phyloP scores from a whole-genome alignment of 2,113 vertebrate species.

The Chionis minor region DNA sequence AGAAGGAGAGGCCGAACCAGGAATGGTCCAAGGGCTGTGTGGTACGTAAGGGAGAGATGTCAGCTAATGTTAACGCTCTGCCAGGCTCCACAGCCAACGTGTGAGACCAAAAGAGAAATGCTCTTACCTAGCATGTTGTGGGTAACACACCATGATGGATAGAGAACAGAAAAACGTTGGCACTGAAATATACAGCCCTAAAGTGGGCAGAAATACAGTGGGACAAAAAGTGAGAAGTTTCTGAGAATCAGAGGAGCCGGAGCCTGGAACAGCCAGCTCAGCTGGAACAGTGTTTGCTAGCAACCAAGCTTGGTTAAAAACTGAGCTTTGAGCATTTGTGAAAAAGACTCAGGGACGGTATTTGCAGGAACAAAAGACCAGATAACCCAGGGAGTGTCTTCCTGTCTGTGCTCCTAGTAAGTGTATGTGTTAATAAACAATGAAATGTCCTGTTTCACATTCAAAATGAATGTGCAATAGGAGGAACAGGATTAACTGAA shows the following conservation, averaged over 20 bases:
- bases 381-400: neutral
- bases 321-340: neutral
- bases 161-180: neutral
- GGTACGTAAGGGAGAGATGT: neutral
- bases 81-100: neutral
- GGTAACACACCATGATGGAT: neutral
- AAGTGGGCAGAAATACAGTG: neutral
- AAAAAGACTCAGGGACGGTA: neutral
- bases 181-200: neutral
- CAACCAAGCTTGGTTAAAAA: neutral
- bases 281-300: neutral
- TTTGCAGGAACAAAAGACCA: neutral
- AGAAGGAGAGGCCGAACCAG: neutral
- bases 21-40: neutral
- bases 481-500: neutral
- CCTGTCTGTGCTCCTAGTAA: neutral
- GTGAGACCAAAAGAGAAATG: neutral
- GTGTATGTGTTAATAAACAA: neutral
- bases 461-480: neutral
- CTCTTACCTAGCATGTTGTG: neutral
- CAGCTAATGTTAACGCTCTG: neutral
- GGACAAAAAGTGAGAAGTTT: neutral
- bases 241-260: neutral
- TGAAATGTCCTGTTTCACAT: neutral
- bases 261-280: neutral